Base-by-base conservation (phyloP, 2,888 invertebrate genomes). In the Eupithecia exiguata region DNA sequence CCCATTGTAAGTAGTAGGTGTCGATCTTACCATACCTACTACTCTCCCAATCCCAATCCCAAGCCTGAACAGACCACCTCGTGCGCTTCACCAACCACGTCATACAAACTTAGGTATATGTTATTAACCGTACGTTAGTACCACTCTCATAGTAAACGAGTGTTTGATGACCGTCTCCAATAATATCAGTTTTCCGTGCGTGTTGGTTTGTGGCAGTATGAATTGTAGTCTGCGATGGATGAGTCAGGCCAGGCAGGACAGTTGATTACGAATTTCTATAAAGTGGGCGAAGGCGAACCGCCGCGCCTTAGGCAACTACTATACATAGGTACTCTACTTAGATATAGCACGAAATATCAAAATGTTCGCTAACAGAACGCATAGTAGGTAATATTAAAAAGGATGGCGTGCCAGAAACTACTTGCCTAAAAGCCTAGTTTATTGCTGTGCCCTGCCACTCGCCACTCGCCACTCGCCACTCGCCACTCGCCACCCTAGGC, bases 251-350 rank as follows among this genome's bases (percentile, higher is more conserved):
- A 46, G 46, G 7, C 7, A 68, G 46, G 68, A 70, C 30, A 58
- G 68, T 63, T 76, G 36, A 70, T 76, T 71, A 73, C 63, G 63
- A 77, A 77, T 84, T 84, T 85, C 79, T 81, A 82, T 12, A 84
- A 89, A 83, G 88, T 90, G 83, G 30, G 30, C 4, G 30, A 30
- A 30, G 30, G 30, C 30, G 30, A 89, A 76, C 74, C 21, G 69
- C 69, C 72, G 63, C 66, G 65, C 75, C 73, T 68, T 14, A 12
- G n/a, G 46, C n/a, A 14, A 14, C 58, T n/a, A 25, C 21, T 25
- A 12, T 53, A 49, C 69, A 18, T 6, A 46, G 18, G 7, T n/a
- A 21, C n/a, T 53, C 10, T 53, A 49, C 9, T 10, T 43, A 40
- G 18, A 38, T 16, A 18, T 36, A 9, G 18, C 67, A 61, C 61